Evolutionary conservation across 1,140 invertebrate species (phyloP).

Genomic region (Drosophila sucinea): DNA sequence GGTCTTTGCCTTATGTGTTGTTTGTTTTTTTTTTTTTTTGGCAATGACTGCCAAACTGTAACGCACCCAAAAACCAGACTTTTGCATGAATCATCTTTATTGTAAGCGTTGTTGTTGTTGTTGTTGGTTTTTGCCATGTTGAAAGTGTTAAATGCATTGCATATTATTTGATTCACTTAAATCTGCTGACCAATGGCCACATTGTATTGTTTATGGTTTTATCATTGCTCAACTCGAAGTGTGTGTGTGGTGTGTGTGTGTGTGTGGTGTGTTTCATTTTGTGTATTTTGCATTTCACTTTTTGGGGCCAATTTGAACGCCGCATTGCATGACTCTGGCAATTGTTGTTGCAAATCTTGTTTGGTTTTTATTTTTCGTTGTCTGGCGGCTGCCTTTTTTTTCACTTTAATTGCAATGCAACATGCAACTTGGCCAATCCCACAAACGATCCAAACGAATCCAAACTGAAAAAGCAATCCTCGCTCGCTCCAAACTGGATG

Average conservation of each 20-base stretch:
- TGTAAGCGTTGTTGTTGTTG: slow-evolving; percentile 24
- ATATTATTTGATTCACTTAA: slow-evolving; percentile 51
- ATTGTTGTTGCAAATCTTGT: slow-evolving; percentile 34
- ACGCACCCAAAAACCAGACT: slow-evolving; percentile 63
- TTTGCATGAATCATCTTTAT: slow-evolving; percentile 56
- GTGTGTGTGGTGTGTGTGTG: slow-evolving; percentile 6
- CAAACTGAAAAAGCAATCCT: slow-evolving; percentile 13
- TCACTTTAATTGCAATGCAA: slow-evolving; percentile 61
- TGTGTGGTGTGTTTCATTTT: slow-evolving; percentile 45
- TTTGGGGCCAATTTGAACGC: slow-evolving; percentile 49
- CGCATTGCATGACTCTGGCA: slow-evolving; percentile 45
- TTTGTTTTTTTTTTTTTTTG: slow-evolving; percentile 22
- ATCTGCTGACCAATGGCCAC: slow-evolving; percentile 59
- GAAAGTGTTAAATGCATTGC: slow-evolving; percentile 78
- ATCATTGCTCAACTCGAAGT: slow-evolving; percentile 58
- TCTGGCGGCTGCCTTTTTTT: slow-evolving; percentile 21
- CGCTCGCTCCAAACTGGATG: slow-evolving; percentile 39
- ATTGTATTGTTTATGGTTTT: slow-evolving; percentile 32
- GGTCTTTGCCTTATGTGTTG: background rate
- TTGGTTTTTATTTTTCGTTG: slow-evolving; percentile 1
- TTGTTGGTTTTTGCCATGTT: slow-evolving; percentile 43
- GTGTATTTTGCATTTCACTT: slow-evolving; percentile 73
- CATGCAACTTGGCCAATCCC: slow-evolving; percentile 62
- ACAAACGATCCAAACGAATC: slow-evolving; percentile 20
- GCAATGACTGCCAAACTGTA: slow-evolving; percentile 71